phyloP scores from a whole-genome alignment of 2,888 invertebrate genomes.

The Caprella mutica region DNA sequence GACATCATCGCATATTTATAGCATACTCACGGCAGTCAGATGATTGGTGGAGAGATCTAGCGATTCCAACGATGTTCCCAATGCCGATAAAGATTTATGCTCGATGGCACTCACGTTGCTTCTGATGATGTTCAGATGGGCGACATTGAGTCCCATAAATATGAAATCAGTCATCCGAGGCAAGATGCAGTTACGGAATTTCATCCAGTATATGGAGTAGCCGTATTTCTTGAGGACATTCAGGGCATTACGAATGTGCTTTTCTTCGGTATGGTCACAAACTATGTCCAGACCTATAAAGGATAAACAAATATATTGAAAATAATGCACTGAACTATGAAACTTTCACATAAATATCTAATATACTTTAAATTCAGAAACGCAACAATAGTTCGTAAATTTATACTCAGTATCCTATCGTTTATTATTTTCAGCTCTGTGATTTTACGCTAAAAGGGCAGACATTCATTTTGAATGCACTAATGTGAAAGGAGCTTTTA shows the following conservation, averaged over 20 bases:
- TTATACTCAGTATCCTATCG: too few species aligned
- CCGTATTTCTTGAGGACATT: conserved; percentile 25
- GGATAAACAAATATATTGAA: too few species aligned
- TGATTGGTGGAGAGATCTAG: conserved; percentile 73
- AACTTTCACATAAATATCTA: too few species aligned
- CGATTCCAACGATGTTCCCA: conserved; percentile 64
- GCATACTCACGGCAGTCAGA: conserved; percentile 21
- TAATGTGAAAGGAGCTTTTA: too few species aligned
- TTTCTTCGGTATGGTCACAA: conserved; percentile 26
- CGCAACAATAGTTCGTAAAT: too few species aligned
- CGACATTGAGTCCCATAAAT: conserved; percentile 31
- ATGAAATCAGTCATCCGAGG: conserved; percentile 33
- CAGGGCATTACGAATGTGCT: conserved; percentile 24
- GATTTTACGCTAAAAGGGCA: too few species aligned
- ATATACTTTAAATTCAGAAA: too few species aligned
- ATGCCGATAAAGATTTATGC: conserved; percentile 72
- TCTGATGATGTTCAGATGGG: conserved; percentile 31
- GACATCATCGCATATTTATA: too few species aligned
- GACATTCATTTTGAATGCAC: too few species aligned
- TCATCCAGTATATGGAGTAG: conserved; percentile 31
- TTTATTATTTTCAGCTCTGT: too few species aligned
- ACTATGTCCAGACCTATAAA: conserved; percentile 26
- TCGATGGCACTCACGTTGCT: conserved; percentile 73
- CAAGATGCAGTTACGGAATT: conserved; percentile 33
- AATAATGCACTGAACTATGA: too few species aligned